These are phyloP conservation scores for Oryzias woworae DNA, from an alignment of 2,113 vertebrate species.

Conservation along the genomic window DNA sequence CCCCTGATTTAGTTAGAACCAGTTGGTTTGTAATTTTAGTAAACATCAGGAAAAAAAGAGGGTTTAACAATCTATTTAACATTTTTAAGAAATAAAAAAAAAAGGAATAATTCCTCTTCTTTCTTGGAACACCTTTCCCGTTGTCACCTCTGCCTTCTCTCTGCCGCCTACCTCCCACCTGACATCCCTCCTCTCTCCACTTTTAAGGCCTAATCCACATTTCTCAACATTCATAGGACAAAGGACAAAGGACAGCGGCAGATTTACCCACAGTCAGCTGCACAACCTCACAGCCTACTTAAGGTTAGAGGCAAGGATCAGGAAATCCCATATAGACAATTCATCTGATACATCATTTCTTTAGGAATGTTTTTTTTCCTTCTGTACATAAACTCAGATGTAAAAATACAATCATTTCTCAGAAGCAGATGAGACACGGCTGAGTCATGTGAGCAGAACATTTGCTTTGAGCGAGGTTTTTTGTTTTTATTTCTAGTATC, in stretches of 20 bases:
- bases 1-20: too few relatives aligned
- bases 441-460: too few relatives aligned
- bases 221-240: constrained; percentile 47
- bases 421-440: too few relatives aligned
- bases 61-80: too few relatives aligned
- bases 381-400: too few relatives aligned
- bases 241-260: constrained; percentile 56
- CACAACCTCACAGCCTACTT: constrained; percentile 36
- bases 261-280: constrained; percentile 68
- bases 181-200: constrained; percentile 23
- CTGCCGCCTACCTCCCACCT: constrained; percentile 31
- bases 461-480: too few relatives aligned
- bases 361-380: background rate
- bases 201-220: constrained; percentile 17
- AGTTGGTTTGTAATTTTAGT: too few relatives aligned
- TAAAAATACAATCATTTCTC: too few relatives aligned
- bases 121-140: constrained; percentile 16
- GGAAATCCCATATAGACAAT: constrained; percentile 59
- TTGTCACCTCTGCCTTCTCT: background rate
- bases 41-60: too few relatives aligned
- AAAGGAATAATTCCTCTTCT: constrained; percentile 29
- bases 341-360: background rate
- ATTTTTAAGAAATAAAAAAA: constrained; percentile 45
- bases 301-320: constrained; percentile 64
- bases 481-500: too few relatives aligned